A percentile compares a stretch with the other conserved stretches of the same genome.
Conservation (phyloP, 2,113 vertebrate species). For the Ammodytes dubius region DNA sequence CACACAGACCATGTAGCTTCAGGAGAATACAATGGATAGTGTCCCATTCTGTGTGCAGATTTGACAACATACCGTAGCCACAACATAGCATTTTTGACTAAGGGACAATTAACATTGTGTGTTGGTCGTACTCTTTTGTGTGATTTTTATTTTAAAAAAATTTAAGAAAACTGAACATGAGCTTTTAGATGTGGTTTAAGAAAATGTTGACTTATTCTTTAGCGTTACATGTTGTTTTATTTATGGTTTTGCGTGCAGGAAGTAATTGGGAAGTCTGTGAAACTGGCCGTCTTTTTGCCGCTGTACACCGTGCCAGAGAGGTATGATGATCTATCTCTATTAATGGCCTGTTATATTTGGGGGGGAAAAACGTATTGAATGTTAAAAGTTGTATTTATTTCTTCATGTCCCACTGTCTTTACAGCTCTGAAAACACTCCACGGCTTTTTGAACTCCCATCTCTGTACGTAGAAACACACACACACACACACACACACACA, state of each 20-base stretch:
- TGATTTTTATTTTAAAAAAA: neutral
- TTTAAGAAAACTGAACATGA: neutral
- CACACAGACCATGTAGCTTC: neutral
- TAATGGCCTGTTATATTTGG: neutral
- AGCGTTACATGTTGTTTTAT: neutral
- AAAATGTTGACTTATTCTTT: neutral
- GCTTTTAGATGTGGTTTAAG: neutral
- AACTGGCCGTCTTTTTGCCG: constrained; percentile 87
- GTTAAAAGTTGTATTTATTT: constrained; percentile 18
- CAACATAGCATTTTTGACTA: neutral
- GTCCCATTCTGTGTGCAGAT: neutral
- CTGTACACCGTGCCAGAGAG: constrained; percentile 89
- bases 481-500: too few species aligned
- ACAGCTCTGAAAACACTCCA: constrained; percentile 88
- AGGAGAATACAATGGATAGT: neutral
- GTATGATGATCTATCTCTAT: constrained; percentile 74
- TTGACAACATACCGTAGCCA: neutral
- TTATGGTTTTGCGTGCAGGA: constrained; percentile 65
- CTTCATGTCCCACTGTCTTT: constrained; percentile 50
- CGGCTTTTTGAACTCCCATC: constrained; percentile 92
- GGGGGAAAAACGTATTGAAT: neutral
- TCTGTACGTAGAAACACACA: constrained; percentile 86
- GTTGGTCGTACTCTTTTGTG: neutral
- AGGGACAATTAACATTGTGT: neutral
- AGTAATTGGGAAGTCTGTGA: constrained; percentile 92